phyloP scores from a whole-genome alignment of 2,113 vertebrate genomes.

The Podarcis muralis region DNA sequence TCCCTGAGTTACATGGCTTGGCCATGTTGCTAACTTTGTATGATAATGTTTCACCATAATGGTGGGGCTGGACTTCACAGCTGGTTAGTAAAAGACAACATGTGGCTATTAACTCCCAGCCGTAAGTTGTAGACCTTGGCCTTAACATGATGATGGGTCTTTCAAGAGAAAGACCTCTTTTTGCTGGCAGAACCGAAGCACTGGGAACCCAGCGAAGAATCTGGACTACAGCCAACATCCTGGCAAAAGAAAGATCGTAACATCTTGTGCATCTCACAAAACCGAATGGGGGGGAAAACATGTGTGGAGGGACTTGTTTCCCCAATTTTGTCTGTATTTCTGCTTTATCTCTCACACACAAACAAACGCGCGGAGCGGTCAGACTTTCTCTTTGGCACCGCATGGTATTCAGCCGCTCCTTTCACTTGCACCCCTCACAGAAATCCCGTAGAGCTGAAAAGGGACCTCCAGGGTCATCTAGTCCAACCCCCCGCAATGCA shows the following conservation, averaged over 20 bases:
- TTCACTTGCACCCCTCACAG: neutral
- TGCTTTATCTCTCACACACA: too few relatives aligned
- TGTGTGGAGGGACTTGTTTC: too few relatives aligned
- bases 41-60: too few relatives aligned
- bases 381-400: neutral
- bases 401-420: neutral
- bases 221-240: neutral
- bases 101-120: neutral
- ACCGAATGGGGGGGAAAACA: too few relatives aligned
- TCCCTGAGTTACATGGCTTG: too few relatives aligned
- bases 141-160: too few relatives aligned
- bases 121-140: neutral
- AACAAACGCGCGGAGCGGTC: too few relatives aligned
- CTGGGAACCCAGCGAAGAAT: neutral
- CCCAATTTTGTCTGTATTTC: neutral
- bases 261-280: neutral
- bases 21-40: too few relatives aligned
- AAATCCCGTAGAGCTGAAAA: neutral
- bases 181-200: neutral
- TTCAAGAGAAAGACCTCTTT: neutral
- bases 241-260: neutral
- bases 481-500: too few relatives aligned
- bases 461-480: too few relatives aligned
- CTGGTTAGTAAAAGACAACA: too few relatives aligned
- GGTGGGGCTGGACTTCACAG: too few relatives aligned